Evolutionary conservation across 2,113 vertebrate species (phyloP), one percentile per base, ranked within the genome.

Genomic region (Semicossyphus pulcher): DNA sequence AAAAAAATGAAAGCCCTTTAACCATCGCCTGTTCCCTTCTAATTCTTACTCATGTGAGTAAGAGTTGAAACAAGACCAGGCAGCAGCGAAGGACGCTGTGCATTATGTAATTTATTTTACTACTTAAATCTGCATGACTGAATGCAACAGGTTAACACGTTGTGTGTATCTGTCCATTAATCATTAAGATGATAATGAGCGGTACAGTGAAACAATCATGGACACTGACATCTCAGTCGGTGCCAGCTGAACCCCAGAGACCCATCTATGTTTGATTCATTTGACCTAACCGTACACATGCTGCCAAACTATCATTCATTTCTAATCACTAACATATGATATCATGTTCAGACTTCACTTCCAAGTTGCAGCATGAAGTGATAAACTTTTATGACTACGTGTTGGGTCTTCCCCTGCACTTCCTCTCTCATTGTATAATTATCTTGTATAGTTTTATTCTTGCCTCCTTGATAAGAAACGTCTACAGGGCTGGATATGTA

Each of bases 1-100:
- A 61, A 58, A 71, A n/a, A 51, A 37, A 54, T 41, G 62, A 63
- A 66, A n/a, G 26, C 31, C 11, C 57, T 32, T 82, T 72, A 58
- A 83, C 66, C 42, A n/a, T 32, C 5, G 25, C 15, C 23, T 34
- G 23, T 31, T 39, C 34, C 45, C 44, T 52, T 54, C 7, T 18
- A 26, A 7, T 23, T 44, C 34, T 72, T 28, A 14, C 51, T 26
- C 21, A 20, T 69, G 29, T 41, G 29, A 53, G 16, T 32, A 58
- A 37, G 61, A 75, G 25, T 58, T 49, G 26, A 18, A 49, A 47
- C 39, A n/a, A 52, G 18, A 15, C 26, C 8, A 54, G 54, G 26
- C 23, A 67, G 65, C 20, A 29, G 39, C 7, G 16, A 32, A 44
- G 25, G 34, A 58, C 26, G 47, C 29, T 31, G 37, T 20, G 15